Base-by-base conservation (phyloP, 1,140 invertebrate species). In the Berghia stephanieae region DNA sequence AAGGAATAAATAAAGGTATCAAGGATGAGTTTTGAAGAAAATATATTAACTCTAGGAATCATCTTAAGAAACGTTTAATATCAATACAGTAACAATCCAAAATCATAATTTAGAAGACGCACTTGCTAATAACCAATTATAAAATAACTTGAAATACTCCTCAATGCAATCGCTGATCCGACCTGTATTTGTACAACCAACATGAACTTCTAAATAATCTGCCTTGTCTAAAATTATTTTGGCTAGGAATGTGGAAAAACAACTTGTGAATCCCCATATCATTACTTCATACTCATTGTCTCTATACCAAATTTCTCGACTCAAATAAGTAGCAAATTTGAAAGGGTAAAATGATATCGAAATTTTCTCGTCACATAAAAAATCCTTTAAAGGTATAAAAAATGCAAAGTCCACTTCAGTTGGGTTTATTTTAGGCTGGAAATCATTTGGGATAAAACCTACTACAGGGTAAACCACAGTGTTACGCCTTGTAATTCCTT, bases 321-420 rank as follows among this genome's bases (percentile, higher is more conserved):
- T 40, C 8, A 75, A 0, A 44, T 63, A 1, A 3, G 72, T 31
- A 18, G 21, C 2, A 21, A 52, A 52, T 34, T 27, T 27, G 46
- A 46, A 24, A 78, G 57, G 44, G 36, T 57, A 42, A 18, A 38
- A 34, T 55, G 38, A 27, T 8, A 16, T 31, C 27, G 44, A 52
- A 60, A 75, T 31, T 43, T 42, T 69, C n/a, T 79, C 42, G 13
- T 34, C 57, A 24, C 71, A 18, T 42, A 84, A 43, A 82, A 83
- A 84, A 66, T 79, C 71, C 18, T 55, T 66, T 21, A 84, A 42
- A 6, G 83, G 81, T 38, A 84, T 46, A 44, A 52, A 75, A 52
- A 84, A 83, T 13, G 80, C 79, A 36, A 69, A 71, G 2, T 79
- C 46, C 0, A 84, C 83, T 70, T 84, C 83, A 10, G 70, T 36